These are phyloP conservation scores for Acyrthosiphon pisum DNA, from an alignment of 1,140 invertebrate genomes.

Conservation along the genomic window DNA sequence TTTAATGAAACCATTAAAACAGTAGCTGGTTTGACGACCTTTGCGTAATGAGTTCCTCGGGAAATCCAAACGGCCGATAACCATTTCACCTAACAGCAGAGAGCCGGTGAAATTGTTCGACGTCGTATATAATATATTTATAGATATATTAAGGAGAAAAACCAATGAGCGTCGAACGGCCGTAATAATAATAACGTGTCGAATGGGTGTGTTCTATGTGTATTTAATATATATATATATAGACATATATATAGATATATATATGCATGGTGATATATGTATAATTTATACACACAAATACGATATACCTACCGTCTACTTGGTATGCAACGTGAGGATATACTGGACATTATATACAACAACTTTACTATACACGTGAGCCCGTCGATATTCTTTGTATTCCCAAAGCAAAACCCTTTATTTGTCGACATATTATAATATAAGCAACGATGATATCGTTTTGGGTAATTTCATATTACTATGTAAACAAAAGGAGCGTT, in stretches of 20 bases:
- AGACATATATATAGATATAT: neutral
- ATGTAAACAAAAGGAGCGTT: constrained; percentile 16
- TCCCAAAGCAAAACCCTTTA: constrained; percentile 20
- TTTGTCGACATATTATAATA: constrained; percentile 9
- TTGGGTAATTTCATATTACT: neutral
- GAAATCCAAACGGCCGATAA: neutral
- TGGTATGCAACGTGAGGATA: neutral
- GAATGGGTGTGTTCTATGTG: neutral
- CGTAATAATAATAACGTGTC: neutral
- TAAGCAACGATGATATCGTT: neutral
- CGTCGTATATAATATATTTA: neutral
- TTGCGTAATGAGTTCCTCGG: constrained; percentile 5
- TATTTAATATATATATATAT: neutral
- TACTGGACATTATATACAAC: constrained; percentile 15
- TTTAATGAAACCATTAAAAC: constrained; percentile 55
- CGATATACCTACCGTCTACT: neutral
- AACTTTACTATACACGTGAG: neutral
- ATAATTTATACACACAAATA: constrained; percentile 2
- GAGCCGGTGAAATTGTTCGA: neutral
- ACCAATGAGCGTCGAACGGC: neutral
- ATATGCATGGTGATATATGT: neutral
- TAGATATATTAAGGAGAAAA: neutral
- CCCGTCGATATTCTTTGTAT: constrained; percentile 10
- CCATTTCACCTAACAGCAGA: neutral
- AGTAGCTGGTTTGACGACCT: constrained; percentile 28